Evolutionary conservation across 2,888 invertebrate genomes (phyloP).

Genomic region (Sphaerophoria taeniata): DNA sequence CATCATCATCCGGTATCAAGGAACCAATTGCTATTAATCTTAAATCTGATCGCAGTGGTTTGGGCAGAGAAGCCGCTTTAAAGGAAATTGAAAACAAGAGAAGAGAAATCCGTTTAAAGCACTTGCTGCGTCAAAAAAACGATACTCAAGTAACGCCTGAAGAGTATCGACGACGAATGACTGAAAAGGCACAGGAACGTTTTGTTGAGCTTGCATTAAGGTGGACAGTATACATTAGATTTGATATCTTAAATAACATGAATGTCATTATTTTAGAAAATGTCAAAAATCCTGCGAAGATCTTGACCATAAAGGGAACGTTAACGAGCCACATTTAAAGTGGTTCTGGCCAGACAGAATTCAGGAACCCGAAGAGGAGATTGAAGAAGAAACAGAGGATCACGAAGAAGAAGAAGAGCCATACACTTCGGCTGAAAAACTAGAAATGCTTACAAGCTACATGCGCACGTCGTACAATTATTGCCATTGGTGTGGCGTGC

Average conservation of each 20-base stretch:
- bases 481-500: slow-evolving; percentile 91
- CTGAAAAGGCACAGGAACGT: slow-evolving; percentile 83
- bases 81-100: slow-evolving; percentile 78
- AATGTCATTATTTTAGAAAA: slow-evolving; percentile 79
- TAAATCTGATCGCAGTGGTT: slow-evolving; percentile 86
- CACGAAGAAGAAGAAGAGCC: slow-evolving; percentile 78
- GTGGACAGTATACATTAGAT: slow-evolving; percentile 74
- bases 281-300: slow-evolving; percentile 84
- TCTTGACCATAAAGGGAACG: slow-evolving; percentile 85
- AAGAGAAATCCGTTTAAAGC: slow-evolving; percentile 78
- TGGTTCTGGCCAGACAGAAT: slow-evolving; percentile 87
- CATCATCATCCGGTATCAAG: slow-evolving; percentile 83
- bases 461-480: slow-evolving; percentile 88
- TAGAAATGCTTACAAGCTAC: slow-evolving; percentile 86
- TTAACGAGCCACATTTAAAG: slow-evolving; percentile 83
- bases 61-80: slow-evolving; percentile 84
- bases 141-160: slow-evolving; percentile 80
- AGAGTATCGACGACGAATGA: slow-evolving; percentile 84
- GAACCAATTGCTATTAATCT: slow-evolving; percentile 87
- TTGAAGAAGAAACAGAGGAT: slow-evolving; percentile 78
- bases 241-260: not conserved
- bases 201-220: slow-evolving; percentile 82
- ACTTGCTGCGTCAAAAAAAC: slow-evolving; percentile 78
- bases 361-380: slow-evolving; percentile 57
- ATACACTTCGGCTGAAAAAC: slow-evolving; percentile 83